Conservation (phyloP, 2,113 vertebrate genomes). For the Tenebrosternarchus preto region DNA sequence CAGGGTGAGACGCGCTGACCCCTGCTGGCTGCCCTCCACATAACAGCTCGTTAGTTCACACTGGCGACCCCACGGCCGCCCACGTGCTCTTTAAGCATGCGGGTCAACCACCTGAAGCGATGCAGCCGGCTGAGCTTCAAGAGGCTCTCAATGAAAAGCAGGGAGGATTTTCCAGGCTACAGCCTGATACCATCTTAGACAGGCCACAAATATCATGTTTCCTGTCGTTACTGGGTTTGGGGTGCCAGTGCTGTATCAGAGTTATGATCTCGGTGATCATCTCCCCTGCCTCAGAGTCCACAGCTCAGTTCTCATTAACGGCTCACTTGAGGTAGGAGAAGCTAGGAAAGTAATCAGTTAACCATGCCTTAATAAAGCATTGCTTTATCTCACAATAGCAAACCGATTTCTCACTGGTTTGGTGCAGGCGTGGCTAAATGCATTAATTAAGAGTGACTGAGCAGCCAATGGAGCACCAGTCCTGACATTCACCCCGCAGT, state of each 20-base stretch:
- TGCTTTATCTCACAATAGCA: conserved; percentile 10
- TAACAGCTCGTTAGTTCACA: conserved; percentile 32
- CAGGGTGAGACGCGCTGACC: conserved; percentile 44
- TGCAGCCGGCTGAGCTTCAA: background rate
- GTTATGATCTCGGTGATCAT: background rate
- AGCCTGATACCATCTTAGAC: conserved; percentile 8
- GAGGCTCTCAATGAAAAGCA: background rate
- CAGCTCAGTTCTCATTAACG: background rate
- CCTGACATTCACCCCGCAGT: background rate
- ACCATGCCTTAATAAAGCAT: conserved; percentile 26
- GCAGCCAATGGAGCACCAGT: background rate
- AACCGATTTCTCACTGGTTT: conserved; percentile 25
- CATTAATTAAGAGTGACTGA: conserved; percentile 30
- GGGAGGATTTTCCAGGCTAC: background rate
- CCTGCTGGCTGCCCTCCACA: conserved; percentile 45
- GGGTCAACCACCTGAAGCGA: conserved; percentile 27
- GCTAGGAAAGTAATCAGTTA: background rate
- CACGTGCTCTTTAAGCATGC: conserved; percentile 31
- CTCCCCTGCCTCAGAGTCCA: background rate
- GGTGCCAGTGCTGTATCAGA: background rate
- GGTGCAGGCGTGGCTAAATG: conserved; percentile 5
- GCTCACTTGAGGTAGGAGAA: background rate
- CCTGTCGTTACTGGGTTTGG: background rate
- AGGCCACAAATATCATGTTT: background rate
- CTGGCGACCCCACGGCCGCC: conserved; percentile 1